Conservation (phyloP, 2,797 vertebrate genomes). For the Gorsachius magnificus region DNA sequence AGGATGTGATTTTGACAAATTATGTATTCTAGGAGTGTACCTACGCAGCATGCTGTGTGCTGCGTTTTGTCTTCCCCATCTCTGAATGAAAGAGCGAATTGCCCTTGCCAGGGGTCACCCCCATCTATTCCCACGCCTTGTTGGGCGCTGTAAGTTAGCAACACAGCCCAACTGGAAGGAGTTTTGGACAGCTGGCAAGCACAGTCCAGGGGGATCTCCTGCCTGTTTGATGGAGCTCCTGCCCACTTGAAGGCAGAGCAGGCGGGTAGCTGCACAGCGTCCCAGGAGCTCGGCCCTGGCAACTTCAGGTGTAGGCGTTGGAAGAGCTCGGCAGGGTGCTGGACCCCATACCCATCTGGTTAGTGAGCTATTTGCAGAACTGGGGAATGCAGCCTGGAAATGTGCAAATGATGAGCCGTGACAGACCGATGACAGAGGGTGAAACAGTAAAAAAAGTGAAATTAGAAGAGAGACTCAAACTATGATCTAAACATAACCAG, state of each 20-base stretch:
- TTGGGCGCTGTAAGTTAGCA: background rate
- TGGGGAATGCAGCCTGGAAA: background rate
- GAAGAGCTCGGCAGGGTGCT: conserved; percentile 17
- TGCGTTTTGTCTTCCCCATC: conserved; percentile 24
- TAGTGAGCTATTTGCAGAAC: background rate
- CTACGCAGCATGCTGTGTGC: conserved; percentile 32
- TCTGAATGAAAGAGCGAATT: conserved; percentile 45
- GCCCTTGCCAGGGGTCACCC: conserved; percentile 30
- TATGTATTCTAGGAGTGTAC: conserved; percentile 48
- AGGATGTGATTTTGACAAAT: conserved; percentile 72
- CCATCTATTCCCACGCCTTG: conserved; percentile 31
- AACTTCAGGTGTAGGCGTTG: background rate
- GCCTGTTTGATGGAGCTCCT: conserved; percentile 31
- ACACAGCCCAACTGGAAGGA: conserved; percentile 13
- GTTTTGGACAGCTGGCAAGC: conserved; percentile 58
- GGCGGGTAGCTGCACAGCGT: background rate
- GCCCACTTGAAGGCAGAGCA: background rate
- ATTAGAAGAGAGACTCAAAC: background rate
- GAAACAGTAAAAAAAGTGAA: background rate
- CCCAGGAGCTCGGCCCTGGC: conserved; percentile 11
- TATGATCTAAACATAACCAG: background rate
- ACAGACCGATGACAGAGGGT: background rate
- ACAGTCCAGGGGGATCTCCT: background rate
- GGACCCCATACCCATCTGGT: background rate
- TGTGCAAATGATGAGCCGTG: background rate